Evolutionary conservation across 1,140 invertebrate species (phyloP), one percentile per base, ranked within the genome.

Genomic region (Tetranychus urticae): DNA sequence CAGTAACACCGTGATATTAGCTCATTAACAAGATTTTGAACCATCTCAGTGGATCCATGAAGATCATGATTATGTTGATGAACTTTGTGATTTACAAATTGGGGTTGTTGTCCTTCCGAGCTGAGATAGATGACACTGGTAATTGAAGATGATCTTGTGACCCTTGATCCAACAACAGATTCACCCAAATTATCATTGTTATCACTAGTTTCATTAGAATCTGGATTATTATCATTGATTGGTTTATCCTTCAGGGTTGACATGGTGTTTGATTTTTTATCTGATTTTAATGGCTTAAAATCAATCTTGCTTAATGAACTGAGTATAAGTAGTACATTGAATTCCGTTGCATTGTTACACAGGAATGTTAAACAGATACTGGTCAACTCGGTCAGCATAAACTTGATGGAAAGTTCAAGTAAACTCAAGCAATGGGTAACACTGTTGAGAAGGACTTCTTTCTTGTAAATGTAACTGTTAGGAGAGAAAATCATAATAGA

Each of bases 331-430:
- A 79, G 71, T 1, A 78, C 77, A n/a, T 74, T 77, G 1, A 67
- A 66, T 0, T 70, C 61, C 3, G 67, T 72, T 0, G 78, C 62
- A 61, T 76, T 73, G 2, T 67, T 65, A 23, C 76, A 76, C 1
- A 84, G 72, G 59, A 79, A 81, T 10, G 74, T 70, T 3, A 81
- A 77, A 59, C 81, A 82, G 12, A 77, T 69, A 54, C 75, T 71
- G 14, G 78, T 77, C 13, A 84, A 71, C 42, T 75, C 77, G 1
- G 77, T 74, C 60, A 81, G 81, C 5, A 82, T 70, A 65, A 82
- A 83, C 62, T 82, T 79, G 66, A 82, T 78, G 7, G 81, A 80
- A 1, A 79, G 79, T 66, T 82, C 77, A 0, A 84, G 73, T 0
- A 82, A 79, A 5, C 74, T 74, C n/a, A 82, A 70, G 8, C 81